Evolutionary conservation across 2,888 invertebrate genomes (phyloP), one percentile per base, ranked within the genome.

Genomic region (Rotaria socialis): DNA sequence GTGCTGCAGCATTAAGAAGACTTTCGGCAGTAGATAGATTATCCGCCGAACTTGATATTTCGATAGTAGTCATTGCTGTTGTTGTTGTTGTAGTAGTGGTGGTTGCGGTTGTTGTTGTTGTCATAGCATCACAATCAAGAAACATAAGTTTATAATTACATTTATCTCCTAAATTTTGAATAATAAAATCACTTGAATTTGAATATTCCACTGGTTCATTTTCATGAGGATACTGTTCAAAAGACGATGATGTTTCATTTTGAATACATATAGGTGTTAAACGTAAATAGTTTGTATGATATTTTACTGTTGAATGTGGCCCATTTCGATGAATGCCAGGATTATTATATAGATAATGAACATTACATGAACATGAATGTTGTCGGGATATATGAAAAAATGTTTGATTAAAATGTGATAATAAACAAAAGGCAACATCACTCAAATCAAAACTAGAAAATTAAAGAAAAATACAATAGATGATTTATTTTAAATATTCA

Each of bases 391-490:
- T 5, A 24, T 80, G 75, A 80, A 80, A 80, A 41, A 47, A 22
- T 47, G 75, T 80, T 10, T 47, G 75, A 80, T 80, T 80, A 24
- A 35, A 43, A 43, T n/a, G 41, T 80, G 75, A 80, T 47, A 80
- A 47, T 47, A 80, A 43, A 80, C 75, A 80, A 47, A 80, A 80
- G 11, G 75, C 75, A 8, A 80, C 75, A 47, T 80, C 75, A 43
- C 75, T 47, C 22, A 80, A 80, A 80, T 80, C 75, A 80, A 80
- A 80, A n/a, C 75, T 80, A 80, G n/a, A 80, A 74, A 6, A 41
- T 3, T 55, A 55, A 19, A 55, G 16, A 55, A 14, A 16, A 50
- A 50, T 50, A 50, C 4, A 50, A 50, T 3, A 35, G 35, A 50
- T 50, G 50, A 11, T 11, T 50, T 50, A 8, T 50, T 50, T 50